Evolutionary conservation across 2,888 invertebrate genomes (phyloP), one percentile per base, ranked within the genome.

Genomic region (Anoplius nigerrimus): DNA sequence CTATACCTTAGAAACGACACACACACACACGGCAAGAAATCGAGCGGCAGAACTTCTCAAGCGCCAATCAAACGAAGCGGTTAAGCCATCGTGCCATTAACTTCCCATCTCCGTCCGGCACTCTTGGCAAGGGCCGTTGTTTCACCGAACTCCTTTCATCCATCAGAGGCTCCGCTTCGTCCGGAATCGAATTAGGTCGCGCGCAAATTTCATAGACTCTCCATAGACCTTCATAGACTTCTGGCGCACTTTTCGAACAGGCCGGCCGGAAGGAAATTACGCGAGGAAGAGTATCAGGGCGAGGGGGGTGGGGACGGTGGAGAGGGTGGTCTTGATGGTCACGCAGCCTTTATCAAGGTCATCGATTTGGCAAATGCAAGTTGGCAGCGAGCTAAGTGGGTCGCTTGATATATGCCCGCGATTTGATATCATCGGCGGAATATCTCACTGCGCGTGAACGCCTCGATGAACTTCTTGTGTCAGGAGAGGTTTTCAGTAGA

Each of bases 321-420:
- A 6, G 42, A 42, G 16, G 48, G 20, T 11, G 45, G 16, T 2
- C 2, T 5, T 16, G 48, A 48, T 48, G 48, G 16, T 48, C 45
- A 15, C 20, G 55, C 22, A 58, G 34, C 34, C 11, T 34, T 34
- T 34, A 48, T 48, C 64, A 70, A 68, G 72, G 69, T 59, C 68
- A 75, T 72, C 67, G 78, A 78, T 78, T 78, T 70, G 65, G 58
- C 59, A 60, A 53, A 54, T 62, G 45, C 64, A 54, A n/a, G 59
- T 70, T 74, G 70, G 64, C 62, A 67, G 4, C 61, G 22, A 13
- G 51, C 27, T 43, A 75, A 78, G 57, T 73, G 56, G 73, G 75
- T 79, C 75, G 72, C 51, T n/a, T 46, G 53, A 58, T 45, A 24
- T 53, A 21, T 69, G 65, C 60, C n/a, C 66, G 55, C 66, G 64